These are phyloP conservation scores for Polyergus mexicanus DNA, from an alignment of 1,140 invertebrate species.

Conservation along the genomic window DNA sequence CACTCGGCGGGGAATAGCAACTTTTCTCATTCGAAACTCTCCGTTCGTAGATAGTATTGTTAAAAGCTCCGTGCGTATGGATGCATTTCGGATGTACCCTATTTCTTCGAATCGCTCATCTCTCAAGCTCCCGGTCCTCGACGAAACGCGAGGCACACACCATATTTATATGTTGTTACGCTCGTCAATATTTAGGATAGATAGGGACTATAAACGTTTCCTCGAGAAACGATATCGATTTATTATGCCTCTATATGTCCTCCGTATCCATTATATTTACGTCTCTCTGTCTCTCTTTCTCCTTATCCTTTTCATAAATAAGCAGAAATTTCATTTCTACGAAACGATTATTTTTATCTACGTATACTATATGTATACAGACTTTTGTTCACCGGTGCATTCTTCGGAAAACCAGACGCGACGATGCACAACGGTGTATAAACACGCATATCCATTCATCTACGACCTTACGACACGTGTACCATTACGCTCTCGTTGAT, in stretches of 20 bases:
- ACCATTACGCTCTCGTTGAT: slow-evolving; percentile 49
- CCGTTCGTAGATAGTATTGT: neutral
- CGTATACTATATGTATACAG: neutral
- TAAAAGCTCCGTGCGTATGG: slow-evolving; percentile 16
- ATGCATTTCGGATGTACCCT: neutral
- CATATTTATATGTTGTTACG: slow-evolving; percentile 9
- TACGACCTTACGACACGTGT: slow-evolving; percentile 22
- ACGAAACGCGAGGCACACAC: neutral
- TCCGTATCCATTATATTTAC: slow-evolving; percentile 1
- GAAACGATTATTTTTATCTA: slow-evolving; percentile 28
- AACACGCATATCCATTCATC: slow-evolving; percentile 48
- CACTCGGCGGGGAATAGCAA: slow-evolving; percentile 13
- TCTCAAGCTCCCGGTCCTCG: too few relatives aligned
- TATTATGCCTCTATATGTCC: slow-evolving; percentile 5
- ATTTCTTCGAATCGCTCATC: neutral
- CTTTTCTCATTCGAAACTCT: slow-evolving; percentile 67
- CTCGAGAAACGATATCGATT: slow-evolving; percentile 34
- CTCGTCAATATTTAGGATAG: neutral
- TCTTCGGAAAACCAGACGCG: slow-evolving; percentile 9
- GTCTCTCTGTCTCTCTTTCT: too few relatives aligned
- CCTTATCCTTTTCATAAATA: slow-evolving; percentile 31
- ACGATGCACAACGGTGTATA: slow-evolving; percentile 23
- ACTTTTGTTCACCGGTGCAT: slow-evolving; percentile 11
- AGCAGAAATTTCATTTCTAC: slow-evolving; percentile 33
- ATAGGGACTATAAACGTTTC: slow-evolving; percentile 2